Conservation (phyloP, 2,797 vertebrate genomes). For the Acestrorhynchus altus region DNA sequence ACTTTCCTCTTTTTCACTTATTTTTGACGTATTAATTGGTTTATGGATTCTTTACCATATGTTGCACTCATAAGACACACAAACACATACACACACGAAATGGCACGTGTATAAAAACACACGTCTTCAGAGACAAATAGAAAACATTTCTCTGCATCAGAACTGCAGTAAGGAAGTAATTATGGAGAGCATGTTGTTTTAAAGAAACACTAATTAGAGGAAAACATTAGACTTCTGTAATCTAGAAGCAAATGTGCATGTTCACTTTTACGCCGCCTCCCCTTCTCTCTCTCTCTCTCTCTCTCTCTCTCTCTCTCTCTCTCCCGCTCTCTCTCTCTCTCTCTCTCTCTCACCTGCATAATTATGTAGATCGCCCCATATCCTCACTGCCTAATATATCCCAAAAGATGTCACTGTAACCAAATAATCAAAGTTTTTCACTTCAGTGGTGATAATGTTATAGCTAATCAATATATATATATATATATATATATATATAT, state of each 20-base stretch:
- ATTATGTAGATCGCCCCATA: too few relatives aligned
- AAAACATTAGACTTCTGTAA: conserved; percentile 12
- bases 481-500: too few relatives aligned
- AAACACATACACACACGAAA: not conserved
- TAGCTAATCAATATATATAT: too few relatives aligned
- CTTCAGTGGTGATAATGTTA: too few relatives aligned
- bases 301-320: not conserved
- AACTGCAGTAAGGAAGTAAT: conserved; percentile 52
- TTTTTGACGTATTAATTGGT: conserved; percentile 21
- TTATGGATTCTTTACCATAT: conserved; percentile 21
- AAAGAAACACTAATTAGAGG: not conserved
- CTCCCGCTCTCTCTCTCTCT: not conserved
- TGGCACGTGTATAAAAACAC: conserved; percentile 9
- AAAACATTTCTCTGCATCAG: conserved; percentile 30
- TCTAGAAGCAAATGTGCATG: not conserved
- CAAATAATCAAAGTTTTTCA: too few relatives aligned
- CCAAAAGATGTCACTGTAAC: too few relatives aligned
- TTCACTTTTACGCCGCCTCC: not conserved
- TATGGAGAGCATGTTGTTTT: conserved; percentile 37
- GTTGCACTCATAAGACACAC: conserved; percentile 31
- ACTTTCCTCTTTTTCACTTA: conserved; percentile 9
- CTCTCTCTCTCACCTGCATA: too few relatives aligned
- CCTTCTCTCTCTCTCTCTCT: not conserved
- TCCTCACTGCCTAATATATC: too few relatives aligned
- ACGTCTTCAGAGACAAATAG: conserved; percentile 8